Evolutionary conservation across 2,888 invertebrate species (phyloP), one percentile per base, ranked within the genome.

Genomic region (Flexamia atlantica): DNA sequence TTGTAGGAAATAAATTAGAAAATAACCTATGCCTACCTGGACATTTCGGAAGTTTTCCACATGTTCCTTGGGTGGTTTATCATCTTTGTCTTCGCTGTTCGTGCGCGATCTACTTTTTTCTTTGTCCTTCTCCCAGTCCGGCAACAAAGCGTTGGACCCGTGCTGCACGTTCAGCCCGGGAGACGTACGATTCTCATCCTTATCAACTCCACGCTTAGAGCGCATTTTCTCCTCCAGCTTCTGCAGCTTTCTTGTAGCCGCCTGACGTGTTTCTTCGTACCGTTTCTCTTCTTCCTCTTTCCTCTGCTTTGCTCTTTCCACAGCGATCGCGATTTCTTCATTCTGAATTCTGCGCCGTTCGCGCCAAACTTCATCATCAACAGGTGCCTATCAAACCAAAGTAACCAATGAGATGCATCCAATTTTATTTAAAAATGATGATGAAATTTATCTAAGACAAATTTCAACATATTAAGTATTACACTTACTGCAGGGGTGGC

Each of bases 271-370:
- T 88, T 95, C 94, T 87, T 92, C 92, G 88, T 93, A 95, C 60
- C 95, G 93, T 85, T 97, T 95, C 88, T 97, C 97, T 89, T 97
- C 97, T 88, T 97, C 97, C 88, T 97, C 97, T 88, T 97, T 95
- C 36, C 96, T 93, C 89, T 95, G 95, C 83, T 95, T 94, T 0
- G 97, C 97, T 36, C 97, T 92, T 87, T 96, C 97, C 20, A 97
- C 95, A 0, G 95, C 96, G 83, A 94, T 93, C 12, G 95, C 95
- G 76, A 97, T 94, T 88, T 95, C 95, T 88, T 95, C 93, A 89
- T 91, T 91, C 87, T 95, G 94, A 85, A 94, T 93, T 84, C 93
- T 92, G 80, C 95, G 92, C 84, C 94, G 92, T 88, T 94, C 94
- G n/a, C 93, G 93, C 94, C 95, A 94, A 83, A 94, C 90, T 88